Base-by-base conservation (phyloP, 2,888 invertebrate genomes). In the Teleiodes luculella region DNA sequence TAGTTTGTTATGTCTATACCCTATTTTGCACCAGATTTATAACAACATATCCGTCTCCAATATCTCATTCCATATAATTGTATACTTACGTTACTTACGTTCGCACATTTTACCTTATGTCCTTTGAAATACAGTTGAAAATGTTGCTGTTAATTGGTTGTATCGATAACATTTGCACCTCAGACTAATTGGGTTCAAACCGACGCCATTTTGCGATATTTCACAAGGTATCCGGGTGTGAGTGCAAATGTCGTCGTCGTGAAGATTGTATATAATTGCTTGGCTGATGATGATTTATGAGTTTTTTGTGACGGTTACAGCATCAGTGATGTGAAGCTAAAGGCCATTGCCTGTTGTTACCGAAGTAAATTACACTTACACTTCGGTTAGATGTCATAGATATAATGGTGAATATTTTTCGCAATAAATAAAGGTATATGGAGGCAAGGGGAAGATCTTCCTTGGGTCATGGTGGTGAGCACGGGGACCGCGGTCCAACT, bases 151-250 rank as follows among this genome's bases (percentile, higher is more conserved):
- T 31, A 48, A 48, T 48, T 48, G n/a, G 18, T 46, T 13, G 6
- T 8, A 5, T n/a, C 14, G 49, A 49, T 49, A 49, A 49, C 49
- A 49, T 14, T 39, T 49, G 36, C 49, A 49, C 37, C 49, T 49
- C 16, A 49, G 36, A 41, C 37, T 49, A 37, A 49, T 49, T 36
- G 37, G 28, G 37, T 37, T 49, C 49, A 49, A 31, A 31, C 14
- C 31, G 46, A 14, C 28, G 31, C 31, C 11, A 18, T 31, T 14
- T 10, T 10, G n/a, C n/a, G 10, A 46, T 11, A 31, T 31, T 13
- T 30, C 31, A 16, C 14, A 2, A 45, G 31, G 46, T 46, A 46
- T 46, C 46, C 46, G 46, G 46, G 46, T 5, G 35, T 35, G n/a
- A 35, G 24, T 50, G 36, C 35, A 48, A 45, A 45, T 53, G 48